These are phyloP conservation scores for Amphibalanus amphitrite DNA, from an alignment of 1,140 invertebrate species.

Conservation along the genomic window DNA sequence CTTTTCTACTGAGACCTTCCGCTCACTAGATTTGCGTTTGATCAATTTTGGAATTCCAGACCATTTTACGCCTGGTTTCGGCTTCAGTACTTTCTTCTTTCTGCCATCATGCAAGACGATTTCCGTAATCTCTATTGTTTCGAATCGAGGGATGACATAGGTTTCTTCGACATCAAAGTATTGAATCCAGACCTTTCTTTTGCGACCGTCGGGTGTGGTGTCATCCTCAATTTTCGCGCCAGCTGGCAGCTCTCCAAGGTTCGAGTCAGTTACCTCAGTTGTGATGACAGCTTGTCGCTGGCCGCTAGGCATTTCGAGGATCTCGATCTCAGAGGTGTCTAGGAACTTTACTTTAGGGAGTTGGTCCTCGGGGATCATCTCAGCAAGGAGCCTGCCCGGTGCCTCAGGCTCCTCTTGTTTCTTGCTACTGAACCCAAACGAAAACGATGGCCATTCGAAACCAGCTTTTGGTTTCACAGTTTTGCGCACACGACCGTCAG, in stretches of 20 bases:
- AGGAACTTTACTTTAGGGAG: background rate
- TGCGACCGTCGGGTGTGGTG: background rate
- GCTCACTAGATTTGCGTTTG: background rate
- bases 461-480: background rate
- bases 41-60: background rate
- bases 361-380: background rate
- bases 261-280: background rate
- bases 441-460: background rate
- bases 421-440: background rate
- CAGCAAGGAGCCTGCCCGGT: background rate
- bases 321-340: background rate
- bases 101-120: background rate
- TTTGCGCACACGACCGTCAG: background rate
- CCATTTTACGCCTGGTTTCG: background rate
- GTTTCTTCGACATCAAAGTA: constrained; percentile 3
- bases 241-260: background rate
- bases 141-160: background rate
- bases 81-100: background rate
- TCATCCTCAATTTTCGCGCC: background rate
- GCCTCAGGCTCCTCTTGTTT: background rate
- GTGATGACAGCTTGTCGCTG: background rate
- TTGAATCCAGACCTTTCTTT: background rate
- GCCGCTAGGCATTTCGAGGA: background rate
- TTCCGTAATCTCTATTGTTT: background rate
- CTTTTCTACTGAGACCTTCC: background rate